Evolutionary conservation across 2,888 invertebrate genomes (phyloP).

Genomic region (Andrena bicolor): DNA sequence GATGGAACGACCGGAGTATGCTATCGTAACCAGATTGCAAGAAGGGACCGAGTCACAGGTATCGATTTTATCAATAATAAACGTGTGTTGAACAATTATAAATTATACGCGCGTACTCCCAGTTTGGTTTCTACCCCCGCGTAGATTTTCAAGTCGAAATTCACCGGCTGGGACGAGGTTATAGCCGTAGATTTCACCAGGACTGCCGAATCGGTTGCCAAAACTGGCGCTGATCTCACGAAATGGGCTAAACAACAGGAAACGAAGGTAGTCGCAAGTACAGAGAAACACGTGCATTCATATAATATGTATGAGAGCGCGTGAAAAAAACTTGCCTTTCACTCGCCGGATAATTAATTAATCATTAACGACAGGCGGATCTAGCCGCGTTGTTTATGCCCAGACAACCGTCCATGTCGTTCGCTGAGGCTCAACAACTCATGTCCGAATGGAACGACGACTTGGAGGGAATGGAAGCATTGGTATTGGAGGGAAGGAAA

Average conservation of each 20-base stretch:
- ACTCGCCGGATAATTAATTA: not conserved
- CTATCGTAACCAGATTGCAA: slow-evolving; percentile 94
- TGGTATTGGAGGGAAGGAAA: slow-evolving; percentile 98
- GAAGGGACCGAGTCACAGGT: slow-evolving; percentile 96
- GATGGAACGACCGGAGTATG: slow-evolving; percentile 95
- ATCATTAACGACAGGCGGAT: slow-evolving; percentile 89
- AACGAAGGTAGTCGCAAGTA: slow-evolving; percentile 88
- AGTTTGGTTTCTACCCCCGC: not conserved
- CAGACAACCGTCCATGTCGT: slow-evolving; percentile 94
- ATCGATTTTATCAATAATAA: slow-evolving; percentile 32
- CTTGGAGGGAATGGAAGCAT: slow-evolving; percentile 98
- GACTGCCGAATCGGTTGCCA: slow-evolving; percentile 98
- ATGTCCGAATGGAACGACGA: slow-evolving; percentile 99
- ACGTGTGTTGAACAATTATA: not conserved
- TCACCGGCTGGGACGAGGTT: slow-evolving; percentile 99
- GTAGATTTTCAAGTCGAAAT: slow-evolving; percentile 98
- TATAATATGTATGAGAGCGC: too few species aligned
- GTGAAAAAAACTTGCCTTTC: not conserved
- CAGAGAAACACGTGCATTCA: not conserved
- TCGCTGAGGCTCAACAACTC: slow-evolving; percentile 93
- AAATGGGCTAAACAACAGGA: slow-evolving; percentile 96
- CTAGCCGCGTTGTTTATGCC: slow-evolving; percentile 98
- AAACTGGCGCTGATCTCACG: slow-evolving; percentile 97
- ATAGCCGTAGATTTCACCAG: slow-evolving; percentile 99
- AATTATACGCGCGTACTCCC: too few species aligned